These are phyloP conservation scores for Xestia c-nigrum DNA, from an alignment of 2,888 invertebrate genomes.

Conservation along the genomic window DNA sequence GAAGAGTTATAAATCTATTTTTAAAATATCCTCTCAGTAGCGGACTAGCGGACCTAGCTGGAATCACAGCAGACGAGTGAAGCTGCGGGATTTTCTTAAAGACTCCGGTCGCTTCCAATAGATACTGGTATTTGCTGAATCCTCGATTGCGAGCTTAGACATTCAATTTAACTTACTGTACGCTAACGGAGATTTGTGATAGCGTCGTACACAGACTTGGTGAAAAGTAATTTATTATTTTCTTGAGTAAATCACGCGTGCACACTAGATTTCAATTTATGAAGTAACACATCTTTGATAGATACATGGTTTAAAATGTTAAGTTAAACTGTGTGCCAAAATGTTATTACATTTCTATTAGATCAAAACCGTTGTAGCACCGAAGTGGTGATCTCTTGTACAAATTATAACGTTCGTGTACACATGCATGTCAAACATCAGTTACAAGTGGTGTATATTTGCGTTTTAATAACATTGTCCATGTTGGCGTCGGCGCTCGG, in stretches of 20 bases:
- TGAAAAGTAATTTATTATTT: slow-evolving; percentile 69
- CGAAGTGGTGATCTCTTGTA: slow-evolving; percentile 20
- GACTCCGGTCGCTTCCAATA: slow-evolving; percentile 82
- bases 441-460: slow-evolving; percentile 59
- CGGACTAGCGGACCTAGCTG: slow-evolving; percentile 52
- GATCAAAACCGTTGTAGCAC: slow-evolving; percentile 18
- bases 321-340: slow-evolving; percentile 17
- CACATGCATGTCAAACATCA: slow-evolving; percentile 62
- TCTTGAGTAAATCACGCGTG: slow-evolving; percentile 55
- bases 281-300: slow-evolving; percentile 19
- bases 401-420: slow-evolving; percentile 54
- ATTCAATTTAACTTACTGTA: slow-evolving; percentile 87
- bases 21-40: slow-evolving; percentile 56
- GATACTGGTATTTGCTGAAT: slow-evolving; percentile 86
- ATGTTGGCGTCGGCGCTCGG: background rate
- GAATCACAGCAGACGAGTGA: slow-evolving; percentile 74
- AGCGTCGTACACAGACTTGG: slow-evolving; percentile 71
- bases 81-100: slow-evolving; percentile 83
- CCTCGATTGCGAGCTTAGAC: slow-evolving; percentile 84
- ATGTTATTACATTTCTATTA: slow-evolving; percentile 32
- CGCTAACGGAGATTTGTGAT: slow-evolving; percentile 82
- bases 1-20: slow-evolving; percentile 47
- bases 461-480: slow-evolving; percentile 58
- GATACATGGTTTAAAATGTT: background rate
- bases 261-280: slow-evolving; percentile 32